A percentile compares a stretch with the other conserved stretches of the same genome.
These are phyloP conservation scores for Itoplectis maculator DNA, from an alignment of 2,888 invertebrate species.

Conservation along the genomic window DNA sequence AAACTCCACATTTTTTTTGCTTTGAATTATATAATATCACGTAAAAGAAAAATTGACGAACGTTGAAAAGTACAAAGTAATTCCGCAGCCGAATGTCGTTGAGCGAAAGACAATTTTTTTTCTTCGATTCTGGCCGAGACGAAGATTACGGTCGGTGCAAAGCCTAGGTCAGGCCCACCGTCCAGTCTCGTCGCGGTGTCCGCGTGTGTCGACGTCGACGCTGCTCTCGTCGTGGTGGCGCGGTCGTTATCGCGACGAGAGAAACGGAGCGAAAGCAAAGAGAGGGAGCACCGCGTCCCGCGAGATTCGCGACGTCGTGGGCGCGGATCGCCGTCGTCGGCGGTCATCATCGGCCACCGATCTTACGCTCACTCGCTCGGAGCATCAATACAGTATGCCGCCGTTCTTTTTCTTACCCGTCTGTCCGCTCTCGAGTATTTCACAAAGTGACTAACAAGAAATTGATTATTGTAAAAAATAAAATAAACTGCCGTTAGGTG, in stretches of 20 bases:
- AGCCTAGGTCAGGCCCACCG: slow-evolving; percentile 84
- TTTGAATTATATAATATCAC: too few species aligned
- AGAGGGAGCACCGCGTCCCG: slow-evolving; percentile 1
- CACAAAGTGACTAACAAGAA: background rate
- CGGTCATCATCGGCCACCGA: slow-evolving; percentile 8
- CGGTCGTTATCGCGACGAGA: slow-evolving; percentile 9
- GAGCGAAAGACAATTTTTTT: background rate
- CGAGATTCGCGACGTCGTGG: slow-evolving; percentile 62
- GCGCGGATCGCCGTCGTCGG: slow-evolving; percentile 44
- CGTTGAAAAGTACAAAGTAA: background rate
- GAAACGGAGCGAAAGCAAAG: background rate
- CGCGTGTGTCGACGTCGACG: slow-evolving; percentile 19
- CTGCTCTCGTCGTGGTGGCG: background rate
- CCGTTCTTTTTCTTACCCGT: background rate
- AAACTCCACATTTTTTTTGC: background rate
- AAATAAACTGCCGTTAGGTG: too few species aligned
- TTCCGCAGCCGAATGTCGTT: slow-evolving; percentile 21
- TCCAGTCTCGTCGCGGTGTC: slow-evolving; percentile 59
- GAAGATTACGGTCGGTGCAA: slow-evolving; percentile 82
- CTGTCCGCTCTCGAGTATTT: background rate
- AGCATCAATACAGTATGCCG: slow-evolving; percentile 48
- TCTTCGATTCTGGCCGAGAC: slow-evolving; percentile 44
- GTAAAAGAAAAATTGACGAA: background rate
- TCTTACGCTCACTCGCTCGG: slow-evolving; percentile 28
- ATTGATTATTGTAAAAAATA: too few species aligned